Conservation (phyloP, 2,113 vertebrate species). For the Cheirogaleus medius region DNA sequence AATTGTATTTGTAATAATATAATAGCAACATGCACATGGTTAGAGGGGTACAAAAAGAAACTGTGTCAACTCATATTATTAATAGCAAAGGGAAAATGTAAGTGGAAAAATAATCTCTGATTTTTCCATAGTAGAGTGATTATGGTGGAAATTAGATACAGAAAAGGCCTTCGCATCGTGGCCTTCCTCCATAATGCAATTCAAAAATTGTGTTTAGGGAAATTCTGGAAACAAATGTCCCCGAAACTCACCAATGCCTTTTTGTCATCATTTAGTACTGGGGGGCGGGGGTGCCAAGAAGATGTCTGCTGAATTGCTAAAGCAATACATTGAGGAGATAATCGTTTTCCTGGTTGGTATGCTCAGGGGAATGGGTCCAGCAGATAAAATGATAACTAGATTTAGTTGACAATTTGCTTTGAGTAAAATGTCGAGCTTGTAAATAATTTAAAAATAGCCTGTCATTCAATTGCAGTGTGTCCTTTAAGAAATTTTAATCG, state of each 20-base stretch:
- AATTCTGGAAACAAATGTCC: conserved; percentile 72
- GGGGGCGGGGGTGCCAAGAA: conserved; percentile 62
- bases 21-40: background rate
- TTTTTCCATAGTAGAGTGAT: conserved; percentile 39
- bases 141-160: conserved; percentile 45
- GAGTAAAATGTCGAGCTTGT: conserved; percentile 77
- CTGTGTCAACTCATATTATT: background rate
- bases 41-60: background rate
- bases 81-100: background rate
- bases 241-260: conserved; percentile 36
- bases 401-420: conserved; percentile 78
- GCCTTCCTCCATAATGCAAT: background rate
- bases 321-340: conserved; percentile 75
- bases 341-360: conserved; percentile 67
- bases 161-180: background rate
- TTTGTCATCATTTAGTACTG: conserved; percentile 59
- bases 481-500: conserved; percentile 84
- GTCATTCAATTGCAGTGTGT: conserved; percentile 79
- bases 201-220: conserved; percentile 57
- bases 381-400: conserved; percentile 75
- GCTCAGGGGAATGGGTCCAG: conserved; percentile 70
- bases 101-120: background rate
- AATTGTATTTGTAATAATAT: background rate
- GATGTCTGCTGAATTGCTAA: conserved; percentile 74
- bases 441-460: conserved; percentile 79